Conservation (phyloP, 2,888 invertebrate genomes). For the Himalopsyche anomala region DNA sequence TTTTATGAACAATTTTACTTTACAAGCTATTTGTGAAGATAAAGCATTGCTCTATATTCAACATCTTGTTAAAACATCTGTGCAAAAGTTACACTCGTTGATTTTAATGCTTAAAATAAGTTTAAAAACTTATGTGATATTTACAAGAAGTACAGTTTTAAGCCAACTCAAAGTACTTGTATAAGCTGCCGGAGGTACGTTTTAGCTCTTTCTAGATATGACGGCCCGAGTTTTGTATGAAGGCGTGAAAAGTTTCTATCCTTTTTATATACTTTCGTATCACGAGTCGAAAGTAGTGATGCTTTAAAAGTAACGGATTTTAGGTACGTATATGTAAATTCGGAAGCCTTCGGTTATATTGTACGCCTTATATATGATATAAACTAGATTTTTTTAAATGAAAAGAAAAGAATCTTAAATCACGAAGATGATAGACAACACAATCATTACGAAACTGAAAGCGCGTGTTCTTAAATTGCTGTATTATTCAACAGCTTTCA, state of each 20-base stretch:
- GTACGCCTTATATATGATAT: too few species aligned
- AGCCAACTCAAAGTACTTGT: background rate
- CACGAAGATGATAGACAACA: too few species aligned
- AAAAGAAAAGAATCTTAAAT: too few species aligned
- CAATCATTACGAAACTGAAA: too few species aligned
- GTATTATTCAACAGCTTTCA: too few species aligned
- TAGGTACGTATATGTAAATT: background rate
- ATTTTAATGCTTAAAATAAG: conserved; percentile 7
- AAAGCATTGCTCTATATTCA: too few species aligned
- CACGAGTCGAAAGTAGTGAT: background rate
- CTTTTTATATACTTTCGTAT: background rate
- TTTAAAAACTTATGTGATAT: background rate
- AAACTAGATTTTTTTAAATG: too few species aligned
- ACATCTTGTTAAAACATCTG: too few species aligned
- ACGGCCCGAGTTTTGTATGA: background rate
- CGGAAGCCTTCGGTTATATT: too few species aligned
- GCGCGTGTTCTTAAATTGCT: too few species aligned
- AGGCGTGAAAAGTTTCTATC: background rate
- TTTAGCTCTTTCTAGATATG: background rate
- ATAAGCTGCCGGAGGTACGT: background rate
- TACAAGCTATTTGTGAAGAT: too few species aligned
- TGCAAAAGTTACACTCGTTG: background rate
- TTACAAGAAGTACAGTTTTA: background rate
- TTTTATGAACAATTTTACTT: too few species aligned
- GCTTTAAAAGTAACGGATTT: background rate